A percentile compares a stretch with the other conserved stretches of the same genome.
Evolutionary conservation across 2,797 vertebrate species (phyloP).

Genomic region (Iguana delicatissima): DNA sequence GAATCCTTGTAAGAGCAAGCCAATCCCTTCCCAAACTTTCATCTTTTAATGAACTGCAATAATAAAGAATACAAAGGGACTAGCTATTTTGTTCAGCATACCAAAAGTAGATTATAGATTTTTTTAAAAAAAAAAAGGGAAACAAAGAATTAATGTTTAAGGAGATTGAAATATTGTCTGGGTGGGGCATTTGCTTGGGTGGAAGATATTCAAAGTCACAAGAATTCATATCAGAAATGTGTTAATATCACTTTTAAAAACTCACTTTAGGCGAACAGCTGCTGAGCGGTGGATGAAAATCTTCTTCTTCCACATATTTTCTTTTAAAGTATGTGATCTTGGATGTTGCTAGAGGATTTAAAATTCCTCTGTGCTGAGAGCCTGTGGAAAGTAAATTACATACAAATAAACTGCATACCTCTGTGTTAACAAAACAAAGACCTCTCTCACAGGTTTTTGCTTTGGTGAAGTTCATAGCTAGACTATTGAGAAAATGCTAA

Average conservation of each 20-base stretch:
- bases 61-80: conserved; percentile 65
- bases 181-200: conserved; percentile 49
- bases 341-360: conserved; percentile 90
- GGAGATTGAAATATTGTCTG: conserved; percentile 64
- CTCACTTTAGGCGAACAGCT: conserved; percentile 92
- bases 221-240: conserved; percentile 65
- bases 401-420: conserved; percentile 72
- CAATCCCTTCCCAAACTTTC: neutral
- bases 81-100: conserved; percentile 32
- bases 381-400: conserved; percentile 85
- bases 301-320: conserved; percentile 95
- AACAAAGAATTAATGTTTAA: conserved; percentile 12
- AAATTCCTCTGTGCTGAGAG: conserved; percentile 87
- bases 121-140: neutral
- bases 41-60: neutral
- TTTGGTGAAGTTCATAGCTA: neutral
- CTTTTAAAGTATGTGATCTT: conserved; percentile 96
- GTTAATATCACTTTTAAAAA: conserved; percentile 65
- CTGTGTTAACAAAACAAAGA: conserved; percentile 43
- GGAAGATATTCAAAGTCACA: conserved; percentile 64
- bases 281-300: conserved; percentile 88
- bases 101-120: neutral
- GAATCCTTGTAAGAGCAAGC: neutral
- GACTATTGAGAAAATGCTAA: neutral
- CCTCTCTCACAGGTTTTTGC: neutral